A percentile compares a stretch with the other conserved stretches of the same genome.
Evolutionary conservation across 2,797 vertebrate species (phyloP).

Genomic region (Cetoscarus ocellatus): DNA sequence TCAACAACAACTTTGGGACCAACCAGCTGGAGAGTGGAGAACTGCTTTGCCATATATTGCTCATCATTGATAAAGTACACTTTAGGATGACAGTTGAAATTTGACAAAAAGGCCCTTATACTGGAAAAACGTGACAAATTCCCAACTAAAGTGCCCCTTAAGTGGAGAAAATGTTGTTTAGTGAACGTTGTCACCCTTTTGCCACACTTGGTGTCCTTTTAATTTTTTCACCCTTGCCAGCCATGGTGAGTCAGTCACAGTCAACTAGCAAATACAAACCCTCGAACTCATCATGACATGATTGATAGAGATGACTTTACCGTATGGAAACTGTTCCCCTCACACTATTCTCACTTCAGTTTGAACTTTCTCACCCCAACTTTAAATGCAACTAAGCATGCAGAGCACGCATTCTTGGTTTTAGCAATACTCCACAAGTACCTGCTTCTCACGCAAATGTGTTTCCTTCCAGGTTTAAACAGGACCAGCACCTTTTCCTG

Average conservation of each 20-base stretch:
- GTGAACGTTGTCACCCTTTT: background rate
- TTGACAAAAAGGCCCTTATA: background rate
- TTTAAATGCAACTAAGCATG: constrained; percentile 28
- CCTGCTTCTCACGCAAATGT: constrained; percentile 22
- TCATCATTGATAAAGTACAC: too few relatives aligned
- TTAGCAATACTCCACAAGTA: background rate
- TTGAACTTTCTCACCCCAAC: constrained; percentile 13
- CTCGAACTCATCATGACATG: constrained; percentile 1
- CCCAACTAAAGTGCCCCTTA: too few relatives aligned
- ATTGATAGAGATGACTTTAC: constrained; percentile 11
- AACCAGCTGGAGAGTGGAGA: too few relatives aligned
- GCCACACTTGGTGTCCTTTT: background rate
- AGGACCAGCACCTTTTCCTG: constrained; percentile 90
- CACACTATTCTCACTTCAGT: constrained; percentile 26
- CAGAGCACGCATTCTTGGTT: constrained; percentile 28
- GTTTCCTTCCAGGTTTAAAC: constrained; percentile 85
- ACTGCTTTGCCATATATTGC: too few relatives aligned
- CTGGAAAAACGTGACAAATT: background rate
- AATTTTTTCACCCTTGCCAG: too few relatives aligned
- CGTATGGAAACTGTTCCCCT: constrained; percentile 34
- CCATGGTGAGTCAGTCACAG: background rate
- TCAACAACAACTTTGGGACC: too few relatives aligned
- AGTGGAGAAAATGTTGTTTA: background rate
- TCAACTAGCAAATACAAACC: constrained; percentile 4
- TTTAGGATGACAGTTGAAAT: too few relatives aligned